Evolutionary conservation across 1,140 invertebrate species (phyloP).

Genomic region (Monomorium pharaonis): DNA sequence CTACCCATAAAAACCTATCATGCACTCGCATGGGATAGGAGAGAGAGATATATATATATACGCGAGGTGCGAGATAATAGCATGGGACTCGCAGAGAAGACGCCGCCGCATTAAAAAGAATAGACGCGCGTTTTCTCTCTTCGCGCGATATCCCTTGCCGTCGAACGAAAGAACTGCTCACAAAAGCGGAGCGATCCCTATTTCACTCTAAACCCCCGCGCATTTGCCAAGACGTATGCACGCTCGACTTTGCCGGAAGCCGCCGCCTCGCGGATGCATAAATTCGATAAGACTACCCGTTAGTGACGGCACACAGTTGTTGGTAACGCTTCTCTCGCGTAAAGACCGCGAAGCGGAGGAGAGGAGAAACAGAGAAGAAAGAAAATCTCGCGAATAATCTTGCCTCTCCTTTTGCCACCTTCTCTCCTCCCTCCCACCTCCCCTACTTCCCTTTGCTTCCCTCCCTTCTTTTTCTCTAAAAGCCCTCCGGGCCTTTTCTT

Average conservation of each 20-base stretch:
- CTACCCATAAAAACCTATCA: constrained; percentile 41
- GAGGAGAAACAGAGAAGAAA: background rate
- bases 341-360: background rate
- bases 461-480: background rate
- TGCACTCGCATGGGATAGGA: constrained; percentile 7
- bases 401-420: too few relatives aligned
- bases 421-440: too few relatives aligned
- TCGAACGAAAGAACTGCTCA: constrained; percentile 31
- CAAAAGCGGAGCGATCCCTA: constrained; percentile 20
- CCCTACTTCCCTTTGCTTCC: background rate
- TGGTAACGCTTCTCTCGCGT: constrained; percentile 14
- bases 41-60: background rate
- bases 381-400: constrained; percentile 14
- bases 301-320: constrained; percentile 56
- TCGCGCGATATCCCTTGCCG: constrained; percentile 1
- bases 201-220: constrained; percentile 42
- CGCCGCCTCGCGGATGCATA: constrained; percentile 70
- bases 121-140: constrained; percentile 31
- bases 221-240: constrained; percentile 53
- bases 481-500: background rate
- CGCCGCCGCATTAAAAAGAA: constrained; percentile 46
- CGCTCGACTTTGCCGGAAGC: constrained; percentile 42
- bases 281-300: constrained; percentile 76
- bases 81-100: background rate
- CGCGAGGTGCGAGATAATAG: constrained; percentile 21